A percentile compares a stretch with the other conserved stretches of the same genome.
Conservation (phyloP, 1,140 invertebrate species). For the Drosophila neocordata region DNA sequence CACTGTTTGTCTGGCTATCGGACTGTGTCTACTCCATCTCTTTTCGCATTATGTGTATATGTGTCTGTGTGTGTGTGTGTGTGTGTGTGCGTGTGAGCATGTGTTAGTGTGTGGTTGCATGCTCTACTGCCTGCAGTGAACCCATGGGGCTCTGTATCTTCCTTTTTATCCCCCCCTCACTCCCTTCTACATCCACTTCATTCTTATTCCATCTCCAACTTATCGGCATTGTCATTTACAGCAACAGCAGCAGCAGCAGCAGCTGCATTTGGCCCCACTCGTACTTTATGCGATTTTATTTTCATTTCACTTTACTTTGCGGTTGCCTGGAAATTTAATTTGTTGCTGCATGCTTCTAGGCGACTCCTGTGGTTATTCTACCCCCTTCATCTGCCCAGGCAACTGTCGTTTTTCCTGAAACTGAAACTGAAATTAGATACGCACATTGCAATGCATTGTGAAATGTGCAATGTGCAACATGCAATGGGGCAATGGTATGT, state of each 20-base stretch:
- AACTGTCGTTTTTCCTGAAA: constrained; percentile 7
- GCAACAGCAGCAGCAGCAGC: constrained; percentile 23
- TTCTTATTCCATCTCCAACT: constrained; percentile 12
- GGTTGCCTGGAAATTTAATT: constrained; percentile 66
- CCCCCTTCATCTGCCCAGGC: not conserved
- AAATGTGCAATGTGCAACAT: constrained; percentile 2
- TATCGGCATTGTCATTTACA: constrained; percentile 66
- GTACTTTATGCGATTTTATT: constrained; percentile 67
- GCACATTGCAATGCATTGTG: constrained; percentile 12
- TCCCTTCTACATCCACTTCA: no score
- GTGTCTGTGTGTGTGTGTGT: constrained; percentile 31
- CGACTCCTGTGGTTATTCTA: constrained; percentile 21
- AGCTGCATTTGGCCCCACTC: constrained; percentile 29
- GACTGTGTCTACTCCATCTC: constrained; percentile 1
- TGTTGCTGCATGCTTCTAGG: constrained; percentile 33
- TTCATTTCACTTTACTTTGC: constrained; percentile 66
- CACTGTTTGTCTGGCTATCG: not conserved
- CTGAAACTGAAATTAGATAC: constrained; percentile 17
- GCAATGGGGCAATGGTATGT: constrained; percentile 2
- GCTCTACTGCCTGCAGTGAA: constrained; percentile 51
- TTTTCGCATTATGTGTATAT: not conserved
- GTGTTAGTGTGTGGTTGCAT: constrained; percentile 46
- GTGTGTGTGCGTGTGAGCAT: constrained; percentile 41
- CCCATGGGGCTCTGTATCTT: constrained; percentile 43
- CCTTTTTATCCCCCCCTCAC: not conserved